Evolutionary conservation across 2,113 vertebrate genomes (phyloP), one percentile per base, ranked within the genome.

Genomic region (Hiodon tergisus): DNA sequence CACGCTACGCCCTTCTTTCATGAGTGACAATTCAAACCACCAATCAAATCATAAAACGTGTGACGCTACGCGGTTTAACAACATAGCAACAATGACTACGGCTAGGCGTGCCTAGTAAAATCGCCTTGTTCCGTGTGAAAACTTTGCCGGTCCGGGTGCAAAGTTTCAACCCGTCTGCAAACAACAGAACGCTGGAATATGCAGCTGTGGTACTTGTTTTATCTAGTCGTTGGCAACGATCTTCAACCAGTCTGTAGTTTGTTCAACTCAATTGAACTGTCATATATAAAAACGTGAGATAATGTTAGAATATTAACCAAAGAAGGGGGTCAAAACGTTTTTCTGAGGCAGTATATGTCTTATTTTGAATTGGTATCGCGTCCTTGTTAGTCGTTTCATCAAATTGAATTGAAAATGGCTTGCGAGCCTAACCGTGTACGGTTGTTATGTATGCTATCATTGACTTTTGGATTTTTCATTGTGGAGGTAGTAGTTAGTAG

Each of bases 121-220:
- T 69, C 69, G 53, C 59, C 85, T 80, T 85, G 94, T 91, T 95
- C 90, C 94, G 95, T 96, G 95, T 95, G 95, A 92, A 98, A 96
- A 96, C 90, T 93, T 91, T 89, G 86, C 93, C 93, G 94, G 95
- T 92, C 94, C 94, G 95, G 95, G 95, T 98, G 95, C 95, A 98
- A 96, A 98, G 94, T 97, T 96, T 94, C 90, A 94, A 88, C 90
- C 89, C 93, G 94, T 92, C 90, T 93, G 94, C 94, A 94, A 94
- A 94, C 78, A 81, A 76, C 75, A 76, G 82, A 82, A 77, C 82
- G 76, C 83, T 76, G 75, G 78, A 86, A 70, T 78, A 77, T 70
- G 62, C 9, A 47, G 5, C 67, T 13, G 54, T 51, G n/a, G 51
- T 54, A 50, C 10, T 11, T 51, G 48, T 50, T 9, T 6, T 65